These are phyloP conservation scores for Zygaena filipendulae DNA, from an alignment of 2,888 invertebrate species.

Conservation along the genomic window DNA sequence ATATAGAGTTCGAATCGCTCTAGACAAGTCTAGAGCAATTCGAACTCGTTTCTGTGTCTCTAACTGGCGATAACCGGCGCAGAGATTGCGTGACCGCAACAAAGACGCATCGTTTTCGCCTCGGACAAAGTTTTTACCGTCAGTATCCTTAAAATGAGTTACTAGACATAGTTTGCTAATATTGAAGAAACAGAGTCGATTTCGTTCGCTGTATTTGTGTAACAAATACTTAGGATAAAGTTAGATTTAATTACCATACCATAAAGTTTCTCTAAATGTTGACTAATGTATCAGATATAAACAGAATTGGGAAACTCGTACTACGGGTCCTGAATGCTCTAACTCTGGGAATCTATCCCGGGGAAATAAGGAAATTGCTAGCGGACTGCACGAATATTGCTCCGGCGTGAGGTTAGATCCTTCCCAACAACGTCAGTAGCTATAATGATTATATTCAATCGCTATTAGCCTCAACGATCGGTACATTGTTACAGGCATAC, in stretches of 20 bases:
- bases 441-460: slow-evolving; percentile 37
- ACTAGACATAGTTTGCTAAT: too few relatives aligned
- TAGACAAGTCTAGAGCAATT: not conserved
- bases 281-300: too few relatives aligned
- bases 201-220: too few relatives aligned
- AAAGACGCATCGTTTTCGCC: slow-evolving; percentile 25
- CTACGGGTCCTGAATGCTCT: too few relatives aligned
- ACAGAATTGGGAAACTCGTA: too few relatives aligned
- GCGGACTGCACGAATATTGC: slow-evolving; percentile 48
- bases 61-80: slow-evolving; percentile 19
- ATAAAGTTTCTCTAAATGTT: too few relatives aligned
- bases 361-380: slow-evolving; percentile 56
- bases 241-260: too few relatives aligned
- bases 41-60: slow-evolving; percentile 9
- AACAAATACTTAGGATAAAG: too few relatives aligned
- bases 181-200: too few relatives aligned
- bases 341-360: slow-evolving; percentile 48
- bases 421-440: slow-evolving; percentile 25
- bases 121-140: too few relatives aligned
- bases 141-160: too few relatives aligned
- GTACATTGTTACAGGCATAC: slow-evolving; percentile 15
- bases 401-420: slow-evolving; percentile 36
- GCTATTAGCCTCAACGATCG: slow-evolving; percentile 25
- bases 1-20: too few relatives aligned
- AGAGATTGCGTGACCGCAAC: slow-evolving; percentile 38